Evolutionary conservation across 2,888 invertebrate genomes (phyloP).

Genomic region (Heliconius erato): DNA sequence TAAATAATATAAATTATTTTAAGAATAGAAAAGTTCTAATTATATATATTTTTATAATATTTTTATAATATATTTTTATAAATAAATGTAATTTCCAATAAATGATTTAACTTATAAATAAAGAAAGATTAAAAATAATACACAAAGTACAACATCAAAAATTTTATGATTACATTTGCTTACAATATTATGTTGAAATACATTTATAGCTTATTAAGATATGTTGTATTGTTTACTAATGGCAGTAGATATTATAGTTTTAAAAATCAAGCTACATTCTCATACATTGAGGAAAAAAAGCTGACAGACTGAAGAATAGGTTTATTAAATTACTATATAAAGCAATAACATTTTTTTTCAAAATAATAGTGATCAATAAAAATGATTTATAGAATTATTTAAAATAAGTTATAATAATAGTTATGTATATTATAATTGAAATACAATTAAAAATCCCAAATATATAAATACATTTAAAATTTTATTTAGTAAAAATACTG

Average conservation of each 20-base stretch:
- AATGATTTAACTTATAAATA: not conserved
- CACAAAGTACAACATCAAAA: conserved; percentile 29
- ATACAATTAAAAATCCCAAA: too few relatives aligned
- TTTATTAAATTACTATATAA: not conserved
- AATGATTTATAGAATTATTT: not conserved
- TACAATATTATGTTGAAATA: not conserved
- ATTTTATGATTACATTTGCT: conserved; percentile 24
- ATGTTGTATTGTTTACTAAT: not conserved
- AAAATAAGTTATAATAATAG: not conserved
- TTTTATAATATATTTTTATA: too few relatives aligned
- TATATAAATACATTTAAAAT: not conserved
- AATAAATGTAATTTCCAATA: too few relatives aligned
- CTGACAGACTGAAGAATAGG: not conserved
- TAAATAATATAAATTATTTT: too few relatives aligned
- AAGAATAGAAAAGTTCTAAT: too few relatives aligned
- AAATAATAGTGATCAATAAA: not conserved
- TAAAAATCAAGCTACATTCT: not conserved
- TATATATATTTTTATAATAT: not conserved
- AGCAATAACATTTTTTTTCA: not conserved
- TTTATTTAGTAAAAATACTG: not conserved
- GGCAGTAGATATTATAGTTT: not conserved
- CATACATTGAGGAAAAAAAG: not conserved
- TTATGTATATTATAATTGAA: too few relatives aligned
- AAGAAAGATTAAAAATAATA: conserved; percentile 2
- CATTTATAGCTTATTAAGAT: conserved; percentile 14